Evolutionary conservation across 2,113 vertebrate species (phyloP).

Genomic region (Ibidorhyncha struthersii): DNA sequence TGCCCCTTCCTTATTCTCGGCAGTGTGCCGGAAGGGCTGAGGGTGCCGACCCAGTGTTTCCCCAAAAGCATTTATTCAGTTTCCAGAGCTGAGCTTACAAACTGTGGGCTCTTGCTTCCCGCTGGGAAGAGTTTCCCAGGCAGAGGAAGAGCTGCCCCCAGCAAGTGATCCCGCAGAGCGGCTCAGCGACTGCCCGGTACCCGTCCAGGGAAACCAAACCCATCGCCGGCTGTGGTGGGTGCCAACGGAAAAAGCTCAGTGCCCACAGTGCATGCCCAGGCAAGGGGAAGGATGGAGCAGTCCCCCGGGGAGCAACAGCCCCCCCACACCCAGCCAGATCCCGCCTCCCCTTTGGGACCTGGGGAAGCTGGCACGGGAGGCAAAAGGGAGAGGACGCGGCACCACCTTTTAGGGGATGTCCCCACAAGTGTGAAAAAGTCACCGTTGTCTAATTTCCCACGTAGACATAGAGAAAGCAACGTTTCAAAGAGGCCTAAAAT

Average conservation of each 20-base stretch:
- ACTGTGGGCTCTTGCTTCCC: rapidly evolving
- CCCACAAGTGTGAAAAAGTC: neutral
- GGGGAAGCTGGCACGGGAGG: neutral
- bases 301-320: neutral
- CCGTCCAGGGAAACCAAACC: neutral
- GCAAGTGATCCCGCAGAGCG: rapidly evolving
- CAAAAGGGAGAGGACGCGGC: neutral
- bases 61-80: neutral
- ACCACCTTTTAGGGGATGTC: neutral
- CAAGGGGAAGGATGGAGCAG: neutral
- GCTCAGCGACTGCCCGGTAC: rapidly evolving
- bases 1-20: neutral
- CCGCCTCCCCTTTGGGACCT: neutral
- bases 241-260: neutral
- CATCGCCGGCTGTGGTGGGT: rapidly evolving
- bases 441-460: neutral
- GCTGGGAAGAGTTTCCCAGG: neutral
- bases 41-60: neutral
- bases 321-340: neutral
- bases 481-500: neutral
- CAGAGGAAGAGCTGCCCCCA: neutral
- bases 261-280: neutral
- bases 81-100: neutral
- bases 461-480: neutral
- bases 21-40: neutral